Conservation (phyloP, 2,888 invertebrate genomes). For the Synanthedon tipuliformis region DNA sequence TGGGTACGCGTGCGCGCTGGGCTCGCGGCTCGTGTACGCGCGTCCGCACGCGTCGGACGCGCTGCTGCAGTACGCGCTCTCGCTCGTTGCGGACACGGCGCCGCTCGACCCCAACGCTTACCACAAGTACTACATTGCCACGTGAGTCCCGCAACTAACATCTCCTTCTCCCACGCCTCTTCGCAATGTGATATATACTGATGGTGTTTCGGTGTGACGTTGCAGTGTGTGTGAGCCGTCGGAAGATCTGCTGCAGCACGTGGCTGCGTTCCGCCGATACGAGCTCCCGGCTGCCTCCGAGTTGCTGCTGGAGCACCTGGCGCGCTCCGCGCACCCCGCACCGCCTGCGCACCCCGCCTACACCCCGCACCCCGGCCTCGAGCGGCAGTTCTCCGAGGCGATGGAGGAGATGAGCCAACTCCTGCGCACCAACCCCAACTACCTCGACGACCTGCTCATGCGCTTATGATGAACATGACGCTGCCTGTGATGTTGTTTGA, state of each 20-base stretch:
- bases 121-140: slow-evolving; percentile 39
- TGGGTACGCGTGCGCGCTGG: slow-evolving; percentile 28
- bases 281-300: slow-evolving; percentile 28
- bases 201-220: neutral
- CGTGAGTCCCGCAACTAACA: slow-evolving; percentile 23
- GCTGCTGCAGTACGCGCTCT: slow-evolving; percentile 37
- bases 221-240: slow-evolving; percentile 16
- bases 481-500: no score
- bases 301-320: slow-evolving; percentile 23
- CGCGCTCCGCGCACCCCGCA: slow-evolving; percentile 4
- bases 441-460: slow-evolving; percentile 33
- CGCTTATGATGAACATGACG: slow-evolving; percentile 7
- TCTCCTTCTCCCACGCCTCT: no score
- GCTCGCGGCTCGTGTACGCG: slow-evolving; percentile 29
- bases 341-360: neutral
- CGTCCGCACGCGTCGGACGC: slow-evolving; percentile 34
- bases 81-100: slow-evolving; percentile 22
- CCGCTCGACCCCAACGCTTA: slow-evolving; percentile 18
- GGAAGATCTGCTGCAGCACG: slow-evolving; percentile 24
- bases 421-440: slow-evolving; percentile 24
- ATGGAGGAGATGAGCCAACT: slow-evolving; percentile 8
- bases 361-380: neutral
- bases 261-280: slow-evolving; percentile 46
- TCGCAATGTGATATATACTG: no score
- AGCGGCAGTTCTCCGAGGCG: slow-evolving; percentile 7